Conservation (phyloP, 2,797 vertebrate genomes). For the Emydoidea blandingii region DNA sequence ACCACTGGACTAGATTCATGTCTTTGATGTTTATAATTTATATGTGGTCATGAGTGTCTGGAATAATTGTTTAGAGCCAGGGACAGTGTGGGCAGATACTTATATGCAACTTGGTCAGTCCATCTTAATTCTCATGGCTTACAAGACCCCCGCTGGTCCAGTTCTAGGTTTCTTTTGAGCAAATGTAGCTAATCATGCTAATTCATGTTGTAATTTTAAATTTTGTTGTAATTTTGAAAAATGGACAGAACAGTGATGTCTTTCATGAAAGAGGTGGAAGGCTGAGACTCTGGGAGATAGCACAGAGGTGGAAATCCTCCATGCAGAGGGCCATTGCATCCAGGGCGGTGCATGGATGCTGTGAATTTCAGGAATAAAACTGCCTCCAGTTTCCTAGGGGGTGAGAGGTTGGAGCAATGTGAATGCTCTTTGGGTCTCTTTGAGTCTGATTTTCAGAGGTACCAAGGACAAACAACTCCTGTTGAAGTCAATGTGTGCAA, state of each 20-base stretch:
- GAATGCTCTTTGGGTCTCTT: neutral
- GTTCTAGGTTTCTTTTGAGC: neutral
- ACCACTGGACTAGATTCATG: neutral
- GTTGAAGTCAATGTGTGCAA: neutral
- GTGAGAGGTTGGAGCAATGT: neutral
- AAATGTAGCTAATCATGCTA: accelerated
- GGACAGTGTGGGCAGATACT: neutral
- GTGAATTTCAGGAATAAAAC: neutral
- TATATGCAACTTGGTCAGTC: neutral
- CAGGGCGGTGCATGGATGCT: neutral
- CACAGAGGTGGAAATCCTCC: neutral
- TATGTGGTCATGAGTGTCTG: neutral
- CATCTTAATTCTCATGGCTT: neutral
- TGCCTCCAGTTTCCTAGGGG: neutral
- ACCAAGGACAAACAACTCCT: neutral
- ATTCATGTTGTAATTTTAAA: neutral
- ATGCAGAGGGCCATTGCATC: neutral
- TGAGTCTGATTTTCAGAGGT: neutral
- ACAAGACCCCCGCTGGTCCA: accelerated
- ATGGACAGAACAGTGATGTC: neutral
- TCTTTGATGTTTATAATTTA: neutral
- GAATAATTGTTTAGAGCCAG: neutral
- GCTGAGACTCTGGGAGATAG: neutral
- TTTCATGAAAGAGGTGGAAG: neutral
- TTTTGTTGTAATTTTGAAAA: neutral